These are phyloP conservation scores for Machimus rusticus DNA, from an alignment of 2,888 invertebrate species.

Conservation along the genomic window DNA sequence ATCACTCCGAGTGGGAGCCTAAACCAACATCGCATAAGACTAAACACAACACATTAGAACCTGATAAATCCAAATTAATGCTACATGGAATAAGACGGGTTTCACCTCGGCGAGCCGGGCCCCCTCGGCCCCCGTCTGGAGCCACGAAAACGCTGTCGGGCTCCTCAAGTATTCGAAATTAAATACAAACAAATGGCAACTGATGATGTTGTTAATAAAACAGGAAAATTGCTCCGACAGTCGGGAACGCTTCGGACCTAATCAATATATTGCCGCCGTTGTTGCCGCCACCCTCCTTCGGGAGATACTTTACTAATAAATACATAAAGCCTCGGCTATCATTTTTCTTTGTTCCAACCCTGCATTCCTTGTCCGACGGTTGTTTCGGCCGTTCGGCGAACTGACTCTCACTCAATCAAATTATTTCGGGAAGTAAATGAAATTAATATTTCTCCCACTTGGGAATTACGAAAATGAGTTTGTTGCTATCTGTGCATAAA, in stretches of 20 bases:
- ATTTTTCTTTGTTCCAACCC: conserved; percentile 17
- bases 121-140: neutral
- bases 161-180: conserved; percentile 46
- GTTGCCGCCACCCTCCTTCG: neutral
- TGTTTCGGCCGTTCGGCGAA: neutral
- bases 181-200: conserved; percentile 47
- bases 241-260: conserved; percentile 34
- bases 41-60: conserved; percentile 47
- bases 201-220: conserved; percentile 48
- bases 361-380: neutral
- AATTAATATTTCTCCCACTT: conserved; percentile 45
- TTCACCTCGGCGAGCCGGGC: neutral
- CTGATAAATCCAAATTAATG: conserved; percentile 47
- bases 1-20: conserved; percentile 32
- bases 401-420: conserved; percentile 39
- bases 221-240: conserved; percentile 39
- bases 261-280: conserved; percentile 35
- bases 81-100: conserved; percentile 39
- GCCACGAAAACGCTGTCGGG: conserved; percentile 17
- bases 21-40: conserved; percentile 39
- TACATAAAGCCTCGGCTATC: conserved; percentile 38
- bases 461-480: conserved; percentile 37
- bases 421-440: conserved; percentile 44
- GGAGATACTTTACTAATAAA: conserved; percentile 40
- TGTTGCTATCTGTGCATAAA: conserved; percentile 28